Base-by-base conservation (phyloP, 2,888 invertebrate genomes). In the Epistrophe eligans region DNA sequence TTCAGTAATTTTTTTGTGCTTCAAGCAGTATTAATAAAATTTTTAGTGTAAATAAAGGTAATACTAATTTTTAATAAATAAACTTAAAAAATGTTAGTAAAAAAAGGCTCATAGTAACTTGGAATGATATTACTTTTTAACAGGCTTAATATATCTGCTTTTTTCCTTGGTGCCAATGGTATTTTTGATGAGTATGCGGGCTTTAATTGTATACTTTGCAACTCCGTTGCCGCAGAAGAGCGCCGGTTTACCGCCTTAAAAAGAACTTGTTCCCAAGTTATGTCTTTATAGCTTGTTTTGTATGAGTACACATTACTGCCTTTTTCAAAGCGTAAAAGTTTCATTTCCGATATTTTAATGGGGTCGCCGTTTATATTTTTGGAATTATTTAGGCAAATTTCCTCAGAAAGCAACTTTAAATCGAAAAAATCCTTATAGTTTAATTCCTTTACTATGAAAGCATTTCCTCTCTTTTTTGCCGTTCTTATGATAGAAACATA, bases 61-160 rank as follows among this genome's bases (percentile, higher is more conserved):
- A 35, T 24, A 73, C 19, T 73, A 3, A 60, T 72, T 72, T 72
- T 35, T n/a, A 35, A 32, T 57, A 35, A 57, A n/a, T 15, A 57
- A 32, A 57, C 32, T 57, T 57, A 57, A 35, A 32, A 57, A 57
- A 57, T 57, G 10, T n/a, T 32, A n/a, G 19, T 32, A 58, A 35
- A 73, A 73, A 50, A 50, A 60, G 60, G 48, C 48, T 73, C 72
- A 24, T 45, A 72, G 60, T 73, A 60, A 13, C 72, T 73, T 35
- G 50, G 60, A 73, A 60, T 73, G 11, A 55, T 55, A 57, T 71
- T 71, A 43, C 9, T 71, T 28, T 57, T 71, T 13, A 70, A 11
- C 40, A 70, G 17, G 28, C 70, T 70, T 52, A 70, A 70, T 52
- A 24, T 43, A 57, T 55, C 55, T 71, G 70, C 19, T 57, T 57